These are phyloP conservation scores for Lethrus apterus DNA, from an alignment of 1,140 invertebrate species.

Conservation along the genomic window DNA sequence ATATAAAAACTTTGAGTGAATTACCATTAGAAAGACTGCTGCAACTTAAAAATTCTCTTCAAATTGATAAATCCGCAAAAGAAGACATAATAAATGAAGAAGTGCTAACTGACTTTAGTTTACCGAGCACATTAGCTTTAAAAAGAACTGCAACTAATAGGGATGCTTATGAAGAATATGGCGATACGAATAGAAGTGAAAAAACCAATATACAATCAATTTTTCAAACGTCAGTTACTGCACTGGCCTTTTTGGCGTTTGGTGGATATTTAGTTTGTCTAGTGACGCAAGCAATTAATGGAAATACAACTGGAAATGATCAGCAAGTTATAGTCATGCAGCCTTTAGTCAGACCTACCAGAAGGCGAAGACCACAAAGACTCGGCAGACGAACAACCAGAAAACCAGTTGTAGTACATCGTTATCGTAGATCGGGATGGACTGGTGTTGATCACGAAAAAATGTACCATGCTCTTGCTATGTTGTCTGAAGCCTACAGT, in stretches of 20 bases:
- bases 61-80: too few relatives aligned
- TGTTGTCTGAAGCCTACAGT: slow-evolving; percentile 49
- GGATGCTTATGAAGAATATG: slow-evolving; percentile 30
- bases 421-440: slow-evolving; percentile 31
- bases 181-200: slow-evolving; percentile 46
- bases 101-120: too few relatives aligned
- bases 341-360: slow-evolving; percentile 17
- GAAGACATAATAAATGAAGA: too few relatives aligned
- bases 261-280: slow-evolving; percentile 69
- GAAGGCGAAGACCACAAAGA: slow-evolving; percentile 8
- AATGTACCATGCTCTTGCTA: slow-evolving; percentile 45
- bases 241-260: slow-evolving; percentile 68
- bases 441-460: slow-evolving; percentile 42
- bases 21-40: slow-evolving; percentile 46
- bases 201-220: slow-evolving; percentile 53
- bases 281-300: slow-evolving; percentile 61
- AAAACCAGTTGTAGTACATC: slow-evolving; percentile 32
- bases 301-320: slow-evolving; percentile 29
- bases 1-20: slow-evolving; percentile 47
- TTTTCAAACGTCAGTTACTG: slow-evolving; percentile 64
- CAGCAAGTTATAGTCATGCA: slow-evolving; percentile 9
- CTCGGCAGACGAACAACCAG: slow-evolving; percentile 6
- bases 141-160: slow-evolving; percentile 4
- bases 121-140: slow-evolving; percentile 5
- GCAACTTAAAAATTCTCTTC: slow-evolving; percentile 40